Percentiles rank a stretch among this genome's conserved stretches.
phyloP scores from a whole-genome alignment of 30 jellyfish, hydroid and myxozoan genomes.

The Chrysaora quinquecirrha region DNA sequence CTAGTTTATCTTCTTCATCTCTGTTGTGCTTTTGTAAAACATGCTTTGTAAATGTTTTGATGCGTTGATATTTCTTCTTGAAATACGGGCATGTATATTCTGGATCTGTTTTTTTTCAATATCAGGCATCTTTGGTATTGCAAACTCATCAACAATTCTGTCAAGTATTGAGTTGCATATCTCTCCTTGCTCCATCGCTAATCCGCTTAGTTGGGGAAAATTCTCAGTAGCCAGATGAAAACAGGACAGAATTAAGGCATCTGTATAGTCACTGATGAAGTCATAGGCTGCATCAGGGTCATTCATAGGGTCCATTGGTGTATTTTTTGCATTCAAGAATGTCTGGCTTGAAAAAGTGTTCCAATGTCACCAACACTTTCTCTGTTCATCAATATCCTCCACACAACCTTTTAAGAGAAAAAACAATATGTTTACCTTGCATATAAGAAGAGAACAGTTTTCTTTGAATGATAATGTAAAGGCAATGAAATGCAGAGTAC shows the following conservation, averaged over 20 bases:
- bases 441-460: too few species aligned
- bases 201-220: neutral
- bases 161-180: neutral
- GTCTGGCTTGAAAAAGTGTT: constrained; percentile 3
- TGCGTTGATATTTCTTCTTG: neutral
- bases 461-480: too few species aligned
- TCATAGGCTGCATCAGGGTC: constrained; percentile 11
- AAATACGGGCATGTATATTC: neutral
- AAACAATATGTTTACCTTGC: too few species aligned
- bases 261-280: neutral
- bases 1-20: neutral
- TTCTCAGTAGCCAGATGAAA: neutral
- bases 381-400: neutral
- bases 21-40: neutral
- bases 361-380: neutral
- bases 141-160: constrained; percentile 6
- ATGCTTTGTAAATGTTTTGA: neutral
- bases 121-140: constrained; percentile 11
- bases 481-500: neutral
- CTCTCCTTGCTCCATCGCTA: neutral
- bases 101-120: too few species aligned
- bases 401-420: too few species aligned
- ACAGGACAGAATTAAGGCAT: constrained; percentile 6
- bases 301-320: constrained; percentile 1
- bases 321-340: constrained; percentile 6